These are phyloP conservation scores for Morbakka virulenta DNA, from an alignment of 30 jellyfish, hydroid and myxozoan species.

Conservation along the genomic window DNA sequence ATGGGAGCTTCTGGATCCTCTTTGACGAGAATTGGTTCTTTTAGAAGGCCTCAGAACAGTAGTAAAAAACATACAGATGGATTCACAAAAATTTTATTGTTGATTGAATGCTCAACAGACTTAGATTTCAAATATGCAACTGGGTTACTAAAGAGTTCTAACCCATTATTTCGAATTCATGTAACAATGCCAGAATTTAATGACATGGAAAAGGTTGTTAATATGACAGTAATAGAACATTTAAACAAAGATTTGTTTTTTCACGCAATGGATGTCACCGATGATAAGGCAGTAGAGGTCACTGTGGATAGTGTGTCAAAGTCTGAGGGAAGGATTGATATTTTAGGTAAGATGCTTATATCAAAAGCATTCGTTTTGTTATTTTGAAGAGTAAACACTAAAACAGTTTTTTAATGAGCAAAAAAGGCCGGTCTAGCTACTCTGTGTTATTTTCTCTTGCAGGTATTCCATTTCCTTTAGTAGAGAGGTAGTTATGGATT, in stretches of 20 bases:
- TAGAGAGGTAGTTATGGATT: too few relatives aligned
- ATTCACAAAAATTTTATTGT: not conserved
- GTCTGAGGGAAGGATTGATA: not conserved
- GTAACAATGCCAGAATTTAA: constrained; percentile 42
- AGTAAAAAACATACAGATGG: not conserved
- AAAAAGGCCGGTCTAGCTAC: too few relatives aligned
- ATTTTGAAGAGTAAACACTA: too few relatives aligned
- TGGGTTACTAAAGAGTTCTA: not conserved
- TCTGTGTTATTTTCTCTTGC: too few relatives aligned
- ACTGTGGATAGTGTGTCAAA: not conserved
- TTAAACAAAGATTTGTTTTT: constrained; percentile 30
- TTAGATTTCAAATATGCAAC: not conserved
- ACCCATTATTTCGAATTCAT: constrained; percentile 19
- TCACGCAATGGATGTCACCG: constrained; percentile 28
- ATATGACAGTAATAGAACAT: constrained; percentile 23
- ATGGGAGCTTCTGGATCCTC: not conserved
- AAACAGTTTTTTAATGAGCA: too few relatives aligned
- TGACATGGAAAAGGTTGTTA: constrained; percentile 32
- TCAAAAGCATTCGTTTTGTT: too few relatives aligned
- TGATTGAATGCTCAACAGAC: not conserved
- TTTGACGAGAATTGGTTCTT: not conserved
- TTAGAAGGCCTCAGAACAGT: not conserved
- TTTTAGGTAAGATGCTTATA: not conserved
- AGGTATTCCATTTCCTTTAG: too few relatives aligned
- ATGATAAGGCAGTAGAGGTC: not conserved